Base-by-base conservation (phyloP, 2,113 vertebrate genomes). In the Chrysemys picta region DNA sequence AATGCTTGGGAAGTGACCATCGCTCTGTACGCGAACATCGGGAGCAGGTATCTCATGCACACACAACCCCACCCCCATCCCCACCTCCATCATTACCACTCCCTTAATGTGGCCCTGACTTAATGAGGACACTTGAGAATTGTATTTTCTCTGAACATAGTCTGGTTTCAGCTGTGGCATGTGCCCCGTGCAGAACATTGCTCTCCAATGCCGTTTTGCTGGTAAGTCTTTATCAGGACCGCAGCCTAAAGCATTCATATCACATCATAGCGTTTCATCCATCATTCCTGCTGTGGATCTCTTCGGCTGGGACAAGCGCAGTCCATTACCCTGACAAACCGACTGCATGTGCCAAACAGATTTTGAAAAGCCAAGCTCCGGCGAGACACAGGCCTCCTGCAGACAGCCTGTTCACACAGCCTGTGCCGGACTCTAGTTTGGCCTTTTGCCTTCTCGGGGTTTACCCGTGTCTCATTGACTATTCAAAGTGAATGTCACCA, bases 201-300 rank as follows among this genome's bases (percentile, higher is more conserved):
- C 95, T 87, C 90, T 82, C 8, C 0, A 49, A 13, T 3, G 1
- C 1, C 0, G 94, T 57, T 94, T 57, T 72, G 90, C 96, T 95
- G 91, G 96, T 95, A 89, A 93, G 96, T 97, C 97, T 97, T 97
- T 95, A 97, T 97, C 92, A 76, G 95, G 89, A 95, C 92, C 90
- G 96, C 95, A 89, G 72, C 96, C 95, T 95, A 94, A 94, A 94
- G 96, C 93, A 95, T 96, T 96, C 97, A 91, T 91, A 96, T 97
- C 96, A 97, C 97, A 97, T 96, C 96, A 96, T 94, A 96, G 97
- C 12, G 56, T 75, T 96, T 96, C 96, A 97, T 97, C 94, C 90
- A 96, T 96, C 97, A 95, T 95, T n/a, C 92, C 89, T 90, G 96
- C 93, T 93, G 93, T 91, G 94, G 96, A 87, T 93, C 96, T 95